A percentile compares a stretch with the other conserved stretches of the same genome.
These are phyloP conservation scores for Pogonophryne albipinna DNA, from an alignment of 2,797 vertebrate genomes.

Conservation along the genomic window DNA sequence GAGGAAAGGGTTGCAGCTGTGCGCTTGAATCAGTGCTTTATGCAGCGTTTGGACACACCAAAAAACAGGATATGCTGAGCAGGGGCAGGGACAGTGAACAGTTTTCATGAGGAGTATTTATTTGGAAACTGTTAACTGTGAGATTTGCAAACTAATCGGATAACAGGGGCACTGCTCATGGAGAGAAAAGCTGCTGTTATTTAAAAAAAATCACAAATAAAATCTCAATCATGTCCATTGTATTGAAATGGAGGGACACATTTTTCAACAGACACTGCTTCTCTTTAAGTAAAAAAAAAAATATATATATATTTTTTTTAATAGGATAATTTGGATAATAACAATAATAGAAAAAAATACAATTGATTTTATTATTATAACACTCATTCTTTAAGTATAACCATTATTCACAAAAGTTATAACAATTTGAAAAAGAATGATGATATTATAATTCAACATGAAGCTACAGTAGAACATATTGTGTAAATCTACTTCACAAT, in stretches of 20 bases:
- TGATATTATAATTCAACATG: background rate
- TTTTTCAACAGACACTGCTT: background rate
- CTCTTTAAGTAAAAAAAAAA: no score
- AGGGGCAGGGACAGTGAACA: constrained; percentile 43
- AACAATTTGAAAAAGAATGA: background rate
- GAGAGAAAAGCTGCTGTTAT: background rate
- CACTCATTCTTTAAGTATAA: background rate
- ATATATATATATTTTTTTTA: no score
- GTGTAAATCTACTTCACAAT: background rate
- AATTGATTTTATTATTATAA: background rate
- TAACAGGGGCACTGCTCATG: background rate
- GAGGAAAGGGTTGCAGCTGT: constrained; percentile 78
- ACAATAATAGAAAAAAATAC: no score
- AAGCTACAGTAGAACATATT: background rate
- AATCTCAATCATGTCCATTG: background rate
- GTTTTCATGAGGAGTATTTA: background rate
- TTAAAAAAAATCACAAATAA: background rate
- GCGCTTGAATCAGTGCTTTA: constrained; percentile 78
- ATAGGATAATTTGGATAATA: no score
- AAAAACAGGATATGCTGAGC: constrained; percentile 76
- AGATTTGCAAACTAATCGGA: background rate
- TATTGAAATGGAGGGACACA: background rate
- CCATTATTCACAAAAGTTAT: background rate
- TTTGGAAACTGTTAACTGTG: background rate
- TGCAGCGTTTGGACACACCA: constrained; percentile 65